Conservation (phyloP, 2,113 vertebrate species). For the Boleophthalmus pectinirostris region DNA sequence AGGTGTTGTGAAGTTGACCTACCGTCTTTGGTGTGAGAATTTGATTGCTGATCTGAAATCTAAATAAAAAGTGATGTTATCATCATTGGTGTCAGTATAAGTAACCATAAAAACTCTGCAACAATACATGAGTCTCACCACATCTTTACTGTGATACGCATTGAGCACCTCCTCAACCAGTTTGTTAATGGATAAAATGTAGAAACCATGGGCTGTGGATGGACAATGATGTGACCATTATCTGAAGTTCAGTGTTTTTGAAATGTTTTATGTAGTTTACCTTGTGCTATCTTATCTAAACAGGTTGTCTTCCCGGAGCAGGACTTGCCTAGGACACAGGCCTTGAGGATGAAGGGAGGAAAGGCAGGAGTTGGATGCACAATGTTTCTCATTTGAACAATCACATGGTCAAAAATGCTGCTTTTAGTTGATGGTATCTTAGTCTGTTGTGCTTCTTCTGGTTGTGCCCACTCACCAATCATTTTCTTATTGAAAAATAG, state of each 20-base stretch:
- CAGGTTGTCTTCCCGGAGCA: slow-evolving; percentile 88
- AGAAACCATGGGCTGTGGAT: slow-evolving; percentile 79
- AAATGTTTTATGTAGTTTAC: slow-evolving; percentile 66
- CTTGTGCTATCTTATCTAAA: slow-evolving; percentile 81
- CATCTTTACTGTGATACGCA: slow-evolving; percentile 65
- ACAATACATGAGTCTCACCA: slow-evolving; percentile 19
- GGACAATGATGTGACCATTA: not conserved
- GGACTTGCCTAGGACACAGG: slow-evolving; percentile 87
- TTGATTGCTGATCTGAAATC: slow-evolving; percentile 19
- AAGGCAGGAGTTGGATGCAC: slow-evolving; percentile 66
- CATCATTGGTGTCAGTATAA: not conserved
- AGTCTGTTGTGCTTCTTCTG: slow-evolving; percentile 68
- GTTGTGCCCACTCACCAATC: slow-evolving; percentile 85
- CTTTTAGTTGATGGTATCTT: slow-evolving; percentile 77
- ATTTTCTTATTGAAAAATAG: slow-evolving; percentile 79
- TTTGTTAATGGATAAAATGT: slow-evolving; percentile 76
- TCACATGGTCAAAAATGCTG: slow-evolving; percentile 82
- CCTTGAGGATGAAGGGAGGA: slow-evolving; percentile 80
- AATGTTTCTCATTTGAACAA: slow-evolving; percentile 78
- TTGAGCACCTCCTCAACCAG: slow-evolving; percentile 83
- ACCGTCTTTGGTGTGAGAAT: not conserved
- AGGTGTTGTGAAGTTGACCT: not conserved
- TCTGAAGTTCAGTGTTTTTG: not conserved
- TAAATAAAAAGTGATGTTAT: slow-evolving; percentile 18
- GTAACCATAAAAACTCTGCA: not conserved